A percentile compares a stretch with the other conserved stretches of the same genome.
Conservation (phyloP, 1,140 invertebrate genomes). For the Diabrotica virgifera region DNA sequence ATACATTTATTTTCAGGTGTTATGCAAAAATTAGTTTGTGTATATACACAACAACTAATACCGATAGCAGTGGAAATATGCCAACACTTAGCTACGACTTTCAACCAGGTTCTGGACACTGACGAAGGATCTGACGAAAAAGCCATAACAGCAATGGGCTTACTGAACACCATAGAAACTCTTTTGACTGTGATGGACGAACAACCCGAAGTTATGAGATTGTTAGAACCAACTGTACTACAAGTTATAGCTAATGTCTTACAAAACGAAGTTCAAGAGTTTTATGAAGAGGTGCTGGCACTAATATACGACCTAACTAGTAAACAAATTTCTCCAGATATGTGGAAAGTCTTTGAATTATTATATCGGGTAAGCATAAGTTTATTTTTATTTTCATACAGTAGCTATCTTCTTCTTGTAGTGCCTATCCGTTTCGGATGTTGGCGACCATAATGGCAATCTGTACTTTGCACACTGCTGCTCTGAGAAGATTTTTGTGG, state of each 20-base stretch:
- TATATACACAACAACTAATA: constrained; percentile 86
- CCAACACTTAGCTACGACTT: constrained; percentile 89
- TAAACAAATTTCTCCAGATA: constrained; percentile 83
- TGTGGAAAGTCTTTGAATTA: constrained; percentile 95
- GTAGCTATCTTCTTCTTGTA: too few species aligned
- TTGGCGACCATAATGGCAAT: too few species aligned
- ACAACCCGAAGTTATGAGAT: constrained; percentile 80
- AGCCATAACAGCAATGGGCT: constrained; percentile 94
- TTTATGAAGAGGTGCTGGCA: constrained; percentile 93
- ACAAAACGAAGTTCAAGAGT: constrained; percentile 65
- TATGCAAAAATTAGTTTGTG: constrained; percentile 93
- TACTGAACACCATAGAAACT: constrained; percentile 95
- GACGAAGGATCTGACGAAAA: constrained; percentile 93
- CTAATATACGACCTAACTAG: constrained; percentile 90
- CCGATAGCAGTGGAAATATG: constrained; percentile 95
- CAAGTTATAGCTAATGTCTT: constrained; percentile 70
- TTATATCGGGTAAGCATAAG: constrained; percentile 64
- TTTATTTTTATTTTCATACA: neutral
- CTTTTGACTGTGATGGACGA: constrained; percentile 93
- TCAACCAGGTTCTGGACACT: constrained; percentile 79
- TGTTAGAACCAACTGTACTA: constrained; percentile 91
- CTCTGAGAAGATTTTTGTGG: too few species aligned
- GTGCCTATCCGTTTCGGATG: too few species aligned
- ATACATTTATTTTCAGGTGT: constrained; percentile 53
- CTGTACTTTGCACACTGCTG: too few species aligned